These are phyloP conservation scores for Orthonychiurus folsomi DNA, from an alignment of 2,888 invertebrate species.

Conservation along the genomic window DNA sequence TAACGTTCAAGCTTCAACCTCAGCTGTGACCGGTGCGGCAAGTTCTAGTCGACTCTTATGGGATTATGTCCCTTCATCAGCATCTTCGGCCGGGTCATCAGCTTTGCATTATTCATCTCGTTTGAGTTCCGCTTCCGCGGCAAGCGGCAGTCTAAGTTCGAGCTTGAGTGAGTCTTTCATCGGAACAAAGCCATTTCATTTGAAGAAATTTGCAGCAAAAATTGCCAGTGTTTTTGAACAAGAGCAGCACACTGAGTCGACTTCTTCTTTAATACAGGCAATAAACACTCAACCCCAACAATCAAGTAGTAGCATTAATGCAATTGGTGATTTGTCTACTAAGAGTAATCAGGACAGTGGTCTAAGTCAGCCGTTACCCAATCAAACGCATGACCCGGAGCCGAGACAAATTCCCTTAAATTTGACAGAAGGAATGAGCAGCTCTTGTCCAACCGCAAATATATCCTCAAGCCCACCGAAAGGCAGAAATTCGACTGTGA, in stretches of 20 bases:
- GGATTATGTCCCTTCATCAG: conserved; percentile 10
- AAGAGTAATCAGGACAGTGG: not conserved
- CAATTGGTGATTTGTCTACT: not conserved
- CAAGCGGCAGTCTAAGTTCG: not conserved
- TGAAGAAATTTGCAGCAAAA: conserved; percentile 37
- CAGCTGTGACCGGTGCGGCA: conserved; percentile 1
- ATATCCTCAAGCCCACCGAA: not conserved
- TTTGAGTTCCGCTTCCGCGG: not conserved
- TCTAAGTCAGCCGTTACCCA: not conserved
- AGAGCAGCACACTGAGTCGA: conserved; percentile 23
- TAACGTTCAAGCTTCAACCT: not conserved
- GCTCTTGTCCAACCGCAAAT: not conserved
- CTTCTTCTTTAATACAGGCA: conserved; percentile 8
- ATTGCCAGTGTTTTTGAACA: conserved; percentile 37
- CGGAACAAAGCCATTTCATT: conserved; percentile 10
- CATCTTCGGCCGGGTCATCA: conserved; percentile 7
- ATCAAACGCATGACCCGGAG: not conserved
- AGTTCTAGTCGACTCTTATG: conserved; percentile 7
- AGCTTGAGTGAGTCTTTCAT: not conserved
- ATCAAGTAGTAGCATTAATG: not conserved
- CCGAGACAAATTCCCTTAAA: no score
- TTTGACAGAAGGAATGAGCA: not conserved
- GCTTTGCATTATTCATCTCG: not conserved
- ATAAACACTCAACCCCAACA: no score
- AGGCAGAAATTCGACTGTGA: conserved; percentile 3